These are phyloP conservation scores for Caenorhabditis japonica DNA, from an alignment of 2,888 invertebrate genomes.

Conservation along the genomic window DNA sequence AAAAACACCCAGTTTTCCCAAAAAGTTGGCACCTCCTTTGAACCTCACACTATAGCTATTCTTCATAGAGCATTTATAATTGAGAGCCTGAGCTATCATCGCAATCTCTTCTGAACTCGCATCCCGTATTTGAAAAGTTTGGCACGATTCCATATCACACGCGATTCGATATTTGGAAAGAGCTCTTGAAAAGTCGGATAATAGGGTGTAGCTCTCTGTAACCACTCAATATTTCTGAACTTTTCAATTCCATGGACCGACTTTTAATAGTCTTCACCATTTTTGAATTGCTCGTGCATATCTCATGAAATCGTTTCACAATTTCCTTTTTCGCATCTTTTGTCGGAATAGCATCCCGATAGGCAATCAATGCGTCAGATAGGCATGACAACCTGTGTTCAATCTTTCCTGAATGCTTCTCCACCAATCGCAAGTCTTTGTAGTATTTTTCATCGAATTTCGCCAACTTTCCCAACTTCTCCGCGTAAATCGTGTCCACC, in stretches of 20 bases:
- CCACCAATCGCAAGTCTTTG: slow-evolving; percentile 49
- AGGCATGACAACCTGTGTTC: slow-evolving; percentile 53
- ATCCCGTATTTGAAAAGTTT: slow-evolving; percentile 40
- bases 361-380: slow-evolving; percentile 54
- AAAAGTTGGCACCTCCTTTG: too few relatives aligned
- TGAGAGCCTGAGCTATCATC: slow-evolving; percentile 50
- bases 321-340: slow-evolving; percentile 61
- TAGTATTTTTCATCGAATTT: slow-evolving; percentile 46
- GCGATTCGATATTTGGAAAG: slow-evolving; percentile 25
- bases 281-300: slow-evolving; percentile 59
- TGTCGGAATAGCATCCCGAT: slow-evolving; percentile 54
- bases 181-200: slow-evolving; percentile 19
- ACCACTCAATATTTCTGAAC: neutral
- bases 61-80: slow-evolving; percentile 61
- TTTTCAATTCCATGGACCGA: slow-evolving; percentile 24
- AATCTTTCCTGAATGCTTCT: slow-evolving; percentile 59
- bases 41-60: slow-evolving; percentile 54
- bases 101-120: slow-evolving; percentile 45
- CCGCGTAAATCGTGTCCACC: slow-evolving; percentile 47
- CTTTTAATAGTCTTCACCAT: slow-evolving; percentile 63
- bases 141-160: slow-evolving; percentile 47
- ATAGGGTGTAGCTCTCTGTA: slow-evolving; percentile 41
- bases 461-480: slow-evolving; percentile 42
- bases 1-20: too few relatives aligned
- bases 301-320: slow-evolving; percentile 64